phyloP scores from a whole-genome alignment of 1,140 invertebrate species.

The Leptinotarsa defecta region DNA sequence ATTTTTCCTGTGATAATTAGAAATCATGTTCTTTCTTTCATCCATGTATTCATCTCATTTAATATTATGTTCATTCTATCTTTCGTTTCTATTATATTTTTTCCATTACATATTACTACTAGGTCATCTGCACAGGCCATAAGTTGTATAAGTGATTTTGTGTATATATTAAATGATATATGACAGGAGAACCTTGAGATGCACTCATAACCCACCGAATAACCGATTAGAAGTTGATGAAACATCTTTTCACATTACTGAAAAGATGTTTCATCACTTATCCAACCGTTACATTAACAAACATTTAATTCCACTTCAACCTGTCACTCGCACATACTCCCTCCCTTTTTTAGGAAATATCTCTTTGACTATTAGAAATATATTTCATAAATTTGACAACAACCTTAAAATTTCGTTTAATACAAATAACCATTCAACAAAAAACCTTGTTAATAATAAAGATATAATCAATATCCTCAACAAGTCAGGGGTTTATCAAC shows the following conservation, averaged over 20 bases:
- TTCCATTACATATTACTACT: too few species aligned
- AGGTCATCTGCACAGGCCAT: too few species aligned
- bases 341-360: not conserved
- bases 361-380: not conserved
- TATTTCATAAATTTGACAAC: not conserved
- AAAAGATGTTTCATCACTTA: not conserved
- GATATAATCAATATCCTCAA: not conserved
- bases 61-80: too few species aligned
- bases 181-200: too few species aligned
- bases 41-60: too few species aligned
- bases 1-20: too few species aligned
- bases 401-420: not conserved
- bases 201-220: too few species aligned
- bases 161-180: too few species aligned
- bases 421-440: not conserved
- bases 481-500: not conserved
- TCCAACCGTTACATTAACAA: not conserved
- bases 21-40: too few species aligned
- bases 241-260: not conserved
- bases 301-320: not conserved
- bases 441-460: not conserved
- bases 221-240: too few species aligned
- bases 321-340: not conserved
- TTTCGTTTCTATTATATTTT: too few species aligned
- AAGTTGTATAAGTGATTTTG: too few species aligned